phyloP scores from a whole-genome alignment of 2,113 vertebrate species.

The Bos javanicus region DNA sequence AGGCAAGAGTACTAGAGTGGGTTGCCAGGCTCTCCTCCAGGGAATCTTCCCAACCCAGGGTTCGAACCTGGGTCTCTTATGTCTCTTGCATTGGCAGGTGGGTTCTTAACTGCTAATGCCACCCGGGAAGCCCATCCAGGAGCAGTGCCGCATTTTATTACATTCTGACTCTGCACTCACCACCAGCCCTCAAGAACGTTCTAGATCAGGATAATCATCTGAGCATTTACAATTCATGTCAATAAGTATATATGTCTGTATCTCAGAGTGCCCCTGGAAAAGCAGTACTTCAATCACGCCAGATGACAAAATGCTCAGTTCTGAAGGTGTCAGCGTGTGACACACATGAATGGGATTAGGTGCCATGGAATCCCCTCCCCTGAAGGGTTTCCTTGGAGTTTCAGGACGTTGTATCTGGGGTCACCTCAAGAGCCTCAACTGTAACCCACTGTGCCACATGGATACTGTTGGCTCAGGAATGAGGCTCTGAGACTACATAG shows the following conservation, averaged over 20 bases:
- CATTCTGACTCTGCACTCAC: not conserved
- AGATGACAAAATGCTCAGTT: not conserved
- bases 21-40: not conserved
- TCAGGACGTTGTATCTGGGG: not conserved
- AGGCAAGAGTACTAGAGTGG: not conserved
- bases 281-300: not conserved
- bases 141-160: not conserved
- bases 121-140: not conserved
- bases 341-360: not conserved
- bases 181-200: not conserved
- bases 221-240: not conserved
- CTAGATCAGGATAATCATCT: not conserved
- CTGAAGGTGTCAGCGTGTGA: not conserved
- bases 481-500: not conserved
- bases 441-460: not conserved
- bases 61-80: not conserved
- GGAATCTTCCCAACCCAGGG: not conserved
- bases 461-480: not conserved
- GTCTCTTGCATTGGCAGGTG: not conserved
- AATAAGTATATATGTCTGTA: fast-evolving
- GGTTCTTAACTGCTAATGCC: not conserved
- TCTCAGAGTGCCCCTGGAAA: not conserved
- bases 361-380: not conserved
- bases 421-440: not conserved
- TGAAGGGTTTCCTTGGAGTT: not conserved